Base-by-base conservation (phyloP, 2,113 vertebrate species). In the Camarhynchus parvulus region DNA sequence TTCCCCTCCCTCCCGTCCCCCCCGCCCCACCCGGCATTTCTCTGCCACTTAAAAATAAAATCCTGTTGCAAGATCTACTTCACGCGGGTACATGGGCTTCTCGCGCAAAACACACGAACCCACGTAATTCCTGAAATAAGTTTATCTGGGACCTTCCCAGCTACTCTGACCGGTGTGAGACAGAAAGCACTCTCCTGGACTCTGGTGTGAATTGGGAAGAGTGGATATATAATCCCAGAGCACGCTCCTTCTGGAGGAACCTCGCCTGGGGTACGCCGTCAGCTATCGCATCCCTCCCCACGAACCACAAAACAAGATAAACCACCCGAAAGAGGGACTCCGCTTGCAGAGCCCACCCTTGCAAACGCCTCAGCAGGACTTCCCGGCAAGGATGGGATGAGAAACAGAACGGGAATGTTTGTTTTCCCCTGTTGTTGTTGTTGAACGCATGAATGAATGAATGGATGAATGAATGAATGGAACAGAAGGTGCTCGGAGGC, bases 401-500 rank as follows among this genome's bases (percentile, higher is more conserved):
- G 88, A 73, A 95, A 78, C 18, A 16, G 37, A 93, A 80, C 9
- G 58, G 55, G 61, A 76, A 64, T 37, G 90, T 97, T 97, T 94
- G 85, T 95, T 91, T 95, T 83, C 87, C 83, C 92, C 87, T 67
- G 92, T 95, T 95, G 93, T 91, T 96, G 17, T 87, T 95, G 59
- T 55, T 72, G 77, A 93, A 90, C 22, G 72, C 91, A 94, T 92
- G 92, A 94, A 75, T 92, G 83, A 76, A 95, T 89, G 92, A 69
- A 82, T 78, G 91, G 39, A 89, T 47, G 95, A 83, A 95, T 88
- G 94, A 85, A 97, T 92, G 94, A 96, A 96, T 76, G 90, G 89
- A 95, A 76, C 85, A 92, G 96, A 96, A 85, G 95, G 83, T 96
- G 96, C 95, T 97, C 63, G 73, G 35, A 96, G 97, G 97, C 97